Conservation (phyloP, 2,888 invertebrate genomes). For the Tetragonisca angustula region DNA sequence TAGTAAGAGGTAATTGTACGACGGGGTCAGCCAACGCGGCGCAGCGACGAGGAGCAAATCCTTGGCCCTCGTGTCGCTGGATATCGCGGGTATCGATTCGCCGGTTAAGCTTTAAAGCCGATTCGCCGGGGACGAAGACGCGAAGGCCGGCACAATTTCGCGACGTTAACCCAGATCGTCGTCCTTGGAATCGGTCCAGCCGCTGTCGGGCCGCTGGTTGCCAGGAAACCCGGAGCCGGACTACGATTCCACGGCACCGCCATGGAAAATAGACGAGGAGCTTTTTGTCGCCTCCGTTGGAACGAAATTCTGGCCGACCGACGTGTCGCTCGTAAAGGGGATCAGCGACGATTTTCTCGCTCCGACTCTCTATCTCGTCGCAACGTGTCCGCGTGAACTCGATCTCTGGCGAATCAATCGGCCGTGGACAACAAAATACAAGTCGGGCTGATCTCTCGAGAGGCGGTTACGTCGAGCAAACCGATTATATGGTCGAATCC, state of each 20-base stretch:
- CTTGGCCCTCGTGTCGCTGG: slow-evolving; percentile 30
- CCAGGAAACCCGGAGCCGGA: slow-evolving; percentile 73
- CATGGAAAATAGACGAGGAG: slow-evolving; percentile 64
- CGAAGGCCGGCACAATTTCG: slow-evolving; percentile 74
- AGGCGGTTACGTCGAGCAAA: neutral
- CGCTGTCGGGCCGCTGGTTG: slow-evolving; percentile 63
- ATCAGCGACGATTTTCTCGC: slow-evolving; percentile 65
- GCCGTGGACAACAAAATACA: neutral
- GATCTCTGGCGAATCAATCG: slow-evolving; percentile 8
- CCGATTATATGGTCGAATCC: too few species aligned
- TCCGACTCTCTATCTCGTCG: slow-evolving; percentile 23
- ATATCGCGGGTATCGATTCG: slow-evolving; percentile 60
- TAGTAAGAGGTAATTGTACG: neutral
- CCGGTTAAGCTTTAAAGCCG: slow-evolving; percentile 59
- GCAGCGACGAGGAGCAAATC: slow-evolving; percentile 9
- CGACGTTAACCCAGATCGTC: slow-evolving; percentile 79
- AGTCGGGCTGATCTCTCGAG: neutral
- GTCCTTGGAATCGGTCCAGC: slow-evolving; percentile 79
- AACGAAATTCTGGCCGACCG: slow-evolving; percentile 50
- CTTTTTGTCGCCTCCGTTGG: slow-evolving; percentile 63
- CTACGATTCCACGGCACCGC: slow-evolving; percentile 40
- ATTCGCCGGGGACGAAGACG: slow-evolving; percentile 55
- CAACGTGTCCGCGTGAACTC: slow-evolving; percentile 25
- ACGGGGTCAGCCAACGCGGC: neutral
- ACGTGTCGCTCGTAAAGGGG: slow-evolving; percentile 62